Evolutionary conservation across 2,113 vertebrate genomes (phyloP).

Genomic region (Sturnus vulgaris): DNA sequence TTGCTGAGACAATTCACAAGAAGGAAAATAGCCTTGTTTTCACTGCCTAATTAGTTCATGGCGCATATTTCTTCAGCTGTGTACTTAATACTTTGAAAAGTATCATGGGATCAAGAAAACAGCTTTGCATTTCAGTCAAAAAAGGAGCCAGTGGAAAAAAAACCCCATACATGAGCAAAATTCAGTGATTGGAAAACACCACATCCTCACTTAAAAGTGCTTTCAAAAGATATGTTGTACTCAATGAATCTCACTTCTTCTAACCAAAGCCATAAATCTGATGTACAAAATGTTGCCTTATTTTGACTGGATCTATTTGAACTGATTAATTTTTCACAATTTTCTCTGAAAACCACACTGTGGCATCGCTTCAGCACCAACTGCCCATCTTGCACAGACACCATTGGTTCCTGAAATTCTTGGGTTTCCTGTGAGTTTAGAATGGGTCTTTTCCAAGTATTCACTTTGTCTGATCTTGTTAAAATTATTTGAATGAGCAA

Average conservation of each 20-base stretch:
- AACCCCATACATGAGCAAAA: not conserved
- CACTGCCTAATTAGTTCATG: not conserved
- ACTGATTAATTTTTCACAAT: constrained; percentile 8
- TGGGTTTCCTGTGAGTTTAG: constrained; percentile 21
- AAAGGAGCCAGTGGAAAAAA: not conserved
- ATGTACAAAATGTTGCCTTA: not conserved
- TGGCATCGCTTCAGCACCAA: not conserved
- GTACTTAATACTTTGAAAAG: not conserved
- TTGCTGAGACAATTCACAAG: not conserved
- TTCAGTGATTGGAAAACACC: not conserved
- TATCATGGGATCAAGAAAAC: not conserved
- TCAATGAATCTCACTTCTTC: not conserved
- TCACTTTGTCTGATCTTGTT: constrained; percentile 42
- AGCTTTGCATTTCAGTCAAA: not conserved
- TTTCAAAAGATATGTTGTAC: not conserved
- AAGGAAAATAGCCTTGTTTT: not conserved
- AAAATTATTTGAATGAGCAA: constrained; percentile 27
- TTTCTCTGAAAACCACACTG: constrained; percentile 26
- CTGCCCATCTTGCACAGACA: not conserved
- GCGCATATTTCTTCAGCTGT: not conserved
- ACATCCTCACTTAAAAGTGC: not conserved
- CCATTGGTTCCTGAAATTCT: not conserved
- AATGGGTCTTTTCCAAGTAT: constrained; percentile 11
- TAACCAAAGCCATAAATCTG: not conserved
- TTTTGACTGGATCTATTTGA: not conserved